Evolutionary conservation across 2,113 vertebrate species (phyloP), one percentile per base, ranked within the genome.

Genomic region (Plestiodon gilberti): DNA sequence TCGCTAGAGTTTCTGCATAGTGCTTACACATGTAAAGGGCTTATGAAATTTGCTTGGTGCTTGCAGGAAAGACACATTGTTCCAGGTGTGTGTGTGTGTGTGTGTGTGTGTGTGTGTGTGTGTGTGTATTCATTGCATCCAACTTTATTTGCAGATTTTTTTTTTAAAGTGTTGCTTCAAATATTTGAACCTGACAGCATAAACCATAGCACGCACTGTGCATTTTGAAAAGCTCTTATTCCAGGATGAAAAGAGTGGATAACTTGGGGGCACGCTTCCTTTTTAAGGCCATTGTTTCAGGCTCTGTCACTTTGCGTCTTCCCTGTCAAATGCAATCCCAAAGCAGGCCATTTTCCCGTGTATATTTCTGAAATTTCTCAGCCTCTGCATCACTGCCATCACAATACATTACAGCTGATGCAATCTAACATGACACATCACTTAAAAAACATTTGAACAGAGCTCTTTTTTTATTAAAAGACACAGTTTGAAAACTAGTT

Each of bases 211-310:
- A n/a, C 78, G 43, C 38, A 3, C 18, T 38, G 55, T 73, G 40
- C 22, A 1, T 62, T 71, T 82, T 23, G 71, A 90, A 87, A 62
- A 2, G 0, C 78, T 85, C 85, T 38, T 38, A 38, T 70, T 88
- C 43, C 81, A 82, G 59, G 28, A 33, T 23, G 62, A 81, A 87
- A 89, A 88, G 18, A 22, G 20, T 9, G 1, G 82, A 0, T 61
- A 13, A 65, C 78, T 82, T 25, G 5, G 48, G 57, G 5, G 43
- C 65, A 6, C 1, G 59, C 1, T 82, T 65, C 52, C 43, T 38
- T 92, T 82, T 38, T 85, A 82, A 90, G 83, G 78, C 81, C 70
- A 3, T 11, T 25, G 73, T 74, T 89, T 61, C 78, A 89, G 84
- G 89, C 81, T 81, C 82, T 17, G 64, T 77, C 84, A 83, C 0